Evolutionary conservation across 2,888 invertebrate genomes (phyloP).

Genomic region (Leptopilina drosophilae): DNA sequence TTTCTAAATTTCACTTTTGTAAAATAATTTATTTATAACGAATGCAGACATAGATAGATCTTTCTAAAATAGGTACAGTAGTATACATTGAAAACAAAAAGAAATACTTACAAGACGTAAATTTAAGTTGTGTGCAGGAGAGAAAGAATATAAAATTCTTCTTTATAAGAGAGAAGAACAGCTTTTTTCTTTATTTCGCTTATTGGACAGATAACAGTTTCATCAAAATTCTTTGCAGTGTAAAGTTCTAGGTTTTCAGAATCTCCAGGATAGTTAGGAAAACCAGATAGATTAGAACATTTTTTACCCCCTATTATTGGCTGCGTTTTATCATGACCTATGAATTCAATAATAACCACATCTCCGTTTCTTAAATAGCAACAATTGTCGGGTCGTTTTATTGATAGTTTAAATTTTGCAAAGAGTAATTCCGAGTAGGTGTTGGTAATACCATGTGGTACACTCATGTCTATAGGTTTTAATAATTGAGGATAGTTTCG

Average conservation of each 20-base stretch:
- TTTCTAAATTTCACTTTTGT: no score
- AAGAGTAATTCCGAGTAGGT: background rate
- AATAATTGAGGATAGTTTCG: background rate
- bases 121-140: background rate
- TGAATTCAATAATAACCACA: background rate
- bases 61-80: no score
- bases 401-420: background rate
- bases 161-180: background rate
- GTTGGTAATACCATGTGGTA: background rate
- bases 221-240: background rate
- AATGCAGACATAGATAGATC: no score
- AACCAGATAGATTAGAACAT: background rate
- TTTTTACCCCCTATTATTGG: background rate
- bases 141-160: background rate
- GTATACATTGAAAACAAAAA: no score
- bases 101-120: background rate
- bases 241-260: constrained; percentile 6
- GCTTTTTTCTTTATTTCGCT: background rate
- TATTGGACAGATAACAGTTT: background rate
- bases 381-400: background rate
- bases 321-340: background rate
- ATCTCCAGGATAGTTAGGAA: constrained; percentile 18
- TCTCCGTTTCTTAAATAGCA: constrained; percentile 8
- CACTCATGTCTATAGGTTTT: background rate
- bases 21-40: no score